Evolutionary conservation across 2,113 vertebrate genomes (phyloP).

Genomic region (Ceuthmochares aereus): DNA sequence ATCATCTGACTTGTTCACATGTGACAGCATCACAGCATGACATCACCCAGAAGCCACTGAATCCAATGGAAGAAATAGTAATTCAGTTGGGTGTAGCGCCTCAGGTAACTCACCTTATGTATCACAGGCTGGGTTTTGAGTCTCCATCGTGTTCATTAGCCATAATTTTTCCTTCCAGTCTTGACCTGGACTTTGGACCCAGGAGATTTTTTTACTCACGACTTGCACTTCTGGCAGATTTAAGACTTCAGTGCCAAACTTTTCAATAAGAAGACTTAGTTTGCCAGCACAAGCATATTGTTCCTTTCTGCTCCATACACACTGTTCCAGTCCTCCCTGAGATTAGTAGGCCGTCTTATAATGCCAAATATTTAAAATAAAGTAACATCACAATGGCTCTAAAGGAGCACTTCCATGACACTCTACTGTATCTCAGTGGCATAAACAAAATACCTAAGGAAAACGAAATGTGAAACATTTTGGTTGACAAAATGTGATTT

Average conservation of each 20-base stretch:
- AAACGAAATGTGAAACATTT: background rate
- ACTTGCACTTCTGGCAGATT: background rate
- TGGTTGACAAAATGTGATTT: background rate
- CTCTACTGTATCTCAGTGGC: background rate
- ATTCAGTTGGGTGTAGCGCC: background rate
- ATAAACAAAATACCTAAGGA: background rate
- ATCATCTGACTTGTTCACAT: fast-evolving
- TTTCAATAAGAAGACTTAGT: background rate
- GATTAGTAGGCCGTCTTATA: background rate
- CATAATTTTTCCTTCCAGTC: background rate
- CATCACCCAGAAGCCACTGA: background rate
- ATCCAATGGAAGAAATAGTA: background rate
- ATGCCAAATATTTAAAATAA: background rate
- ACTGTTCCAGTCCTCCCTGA: background rate
- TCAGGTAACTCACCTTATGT: background rate
- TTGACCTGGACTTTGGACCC: background rate
- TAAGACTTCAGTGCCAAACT: background rate
- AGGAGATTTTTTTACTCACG: background rate
- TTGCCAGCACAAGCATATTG: background rate
- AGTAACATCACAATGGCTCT: background rate
- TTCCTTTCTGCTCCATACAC: background rate
- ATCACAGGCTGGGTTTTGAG: background rate
- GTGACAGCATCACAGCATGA: background rate
- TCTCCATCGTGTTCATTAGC: background rate
- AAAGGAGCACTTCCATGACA: background rate